A percentile compares a stretch with the other conserved stretches of the same genome.
Evolutionary conservation across 1,140 invertebrate genomes (phyloP).

Genomic region (Tetramorium parvispinum): DNA sequence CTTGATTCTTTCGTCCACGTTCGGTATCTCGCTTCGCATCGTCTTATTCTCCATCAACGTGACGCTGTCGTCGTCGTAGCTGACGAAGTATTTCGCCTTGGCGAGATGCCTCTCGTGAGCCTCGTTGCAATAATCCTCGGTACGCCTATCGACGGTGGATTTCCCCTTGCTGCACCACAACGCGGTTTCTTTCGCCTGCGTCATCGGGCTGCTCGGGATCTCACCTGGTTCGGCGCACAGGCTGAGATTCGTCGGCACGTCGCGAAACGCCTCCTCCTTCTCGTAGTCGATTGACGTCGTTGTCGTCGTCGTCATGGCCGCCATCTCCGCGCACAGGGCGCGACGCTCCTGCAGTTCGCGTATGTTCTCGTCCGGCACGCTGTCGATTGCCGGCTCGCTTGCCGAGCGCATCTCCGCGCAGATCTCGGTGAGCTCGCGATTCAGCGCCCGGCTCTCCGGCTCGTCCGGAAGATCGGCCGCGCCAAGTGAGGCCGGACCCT

Average conservation of each 20-base stretch:
- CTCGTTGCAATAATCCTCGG: conserved; percentile 18
- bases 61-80: conserved; percentile 81
- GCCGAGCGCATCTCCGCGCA: conserved; percentile 84
- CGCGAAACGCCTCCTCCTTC: conserved; percentile 78
- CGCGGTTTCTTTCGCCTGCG: conserved; percentile 76
- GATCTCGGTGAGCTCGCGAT: conserved; percentile 82
- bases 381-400: conserved; percentile 82
- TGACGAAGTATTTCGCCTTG: conserved; percentile 82
- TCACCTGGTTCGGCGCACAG: conserved; percentile 83
- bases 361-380: conserved; percentile 81
- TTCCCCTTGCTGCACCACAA: conserved; percentile 69
- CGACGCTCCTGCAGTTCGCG: conserved; percentile 80
- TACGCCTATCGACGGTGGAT: conserved; percentile 19
- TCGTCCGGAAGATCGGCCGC: conserved; percentile 76
- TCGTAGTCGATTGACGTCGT: conserved; percentile 79
- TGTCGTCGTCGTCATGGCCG: conserved; percentile 36
- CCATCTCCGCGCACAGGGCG: conserved; percentile 79
- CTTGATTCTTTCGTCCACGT: conserved; percentile 1
- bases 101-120: conserved; percentile 69
- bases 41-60: conserved; percentile 80
- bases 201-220: conserved; percentile 83
- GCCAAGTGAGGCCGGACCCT: conserved; percentile 84
- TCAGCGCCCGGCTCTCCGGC: conserved; percentile 77
- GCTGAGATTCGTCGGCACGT: conserved; percentile 81
- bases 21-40: neutral